Base-by-base conservation (phyloP, 2,888 invertebrate species). In the Mimas tiliae region DNA sequence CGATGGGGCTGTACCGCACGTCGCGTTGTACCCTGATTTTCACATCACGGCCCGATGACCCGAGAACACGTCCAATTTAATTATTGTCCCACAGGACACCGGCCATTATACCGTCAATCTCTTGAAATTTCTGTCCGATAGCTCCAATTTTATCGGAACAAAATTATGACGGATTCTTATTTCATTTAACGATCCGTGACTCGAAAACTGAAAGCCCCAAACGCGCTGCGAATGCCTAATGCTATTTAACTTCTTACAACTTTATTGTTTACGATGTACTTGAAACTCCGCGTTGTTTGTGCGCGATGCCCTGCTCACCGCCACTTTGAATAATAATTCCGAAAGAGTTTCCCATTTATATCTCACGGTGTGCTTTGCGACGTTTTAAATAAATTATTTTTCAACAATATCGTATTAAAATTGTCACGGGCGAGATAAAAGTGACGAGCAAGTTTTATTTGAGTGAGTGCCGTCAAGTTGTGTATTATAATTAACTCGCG, bases 181-280 rank as follows among this genome's bases (percentile, higher is more conserved):
- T 85, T 86, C 82, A 84, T 86, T 88, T 83, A 85, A 83, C 81
- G 73, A 82, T 80, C 79, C 84, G 84, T 84, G 79, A 83, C 80
- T 81, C 72, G 80, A 78, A 74, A 78, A 76, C 76, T 76, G 74
- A 79, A 77, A 77, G 76, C 73, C 69, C 67, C 67, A 70, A 77
- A 85, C 84, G 85, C 81, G 81, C 68, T 69, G 72, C 70, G 85
- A 88, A 88, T 89, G 71, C 75, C 74, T 81, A 85, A 86, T 84
- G 74, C 71, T 78, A 76, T 87, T 84, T 81, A 79, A 82, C 77
- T 82, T 84, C 63, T 68, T 55, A 68, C 65, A 68, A 73, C 70
- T 68, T 74, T 75, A 73, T 74, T 78, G 83, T 86, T 86, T 86
- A 83, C 82, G 81, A 81, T 81, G 77, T 86, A 75, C 80, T 80